Conservation (phyloP, 2,888 invertebrate species). For the Acrocyrtus sp. region DNA sequence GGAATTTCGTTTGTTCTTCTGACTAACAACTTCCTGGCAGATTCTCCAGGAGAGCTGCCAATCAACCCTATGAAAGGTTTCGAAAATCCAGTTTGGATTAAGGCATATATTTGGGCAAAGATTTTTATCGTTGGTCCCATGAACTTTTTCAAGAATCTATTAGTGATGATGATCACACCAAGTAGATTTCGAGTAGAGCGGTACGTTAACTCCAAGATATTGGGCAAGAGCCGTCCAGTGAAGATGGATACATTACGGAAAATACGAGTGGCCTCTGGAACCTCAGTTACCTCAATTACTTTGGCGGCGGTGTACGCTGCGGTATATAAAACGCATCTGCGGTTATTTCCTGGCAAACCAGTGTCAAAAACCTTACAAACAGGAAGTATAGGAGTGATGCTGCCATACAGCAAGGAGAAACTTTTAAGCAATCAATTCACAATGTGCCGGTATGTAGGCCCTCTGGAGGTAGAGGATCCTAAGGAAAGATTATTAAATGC, state of each 20-base stretch:
- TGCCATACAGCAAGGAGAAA: conserved; percentile 54
- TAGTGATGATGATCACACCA: conserved; percentile 33
- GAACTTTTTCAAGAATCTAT: conserved; percentile 47
- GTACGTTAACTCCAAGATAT: conserved; percentile 45
- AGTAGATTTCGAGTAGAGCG: conserved; percentile 43
- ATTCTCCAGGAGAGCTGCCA: conserved; percentile 48
- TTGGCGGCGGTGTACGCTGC: conserved; percentile 51
- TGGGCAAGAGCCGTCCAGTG: conserved; percentile 43
- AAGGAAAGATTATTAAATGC: conserved; percentile 42
- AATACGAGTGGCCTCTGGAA: conserved; percentile 46
- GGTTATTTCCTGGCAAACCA: conserved; percentile 35
- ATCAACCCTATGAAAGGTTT: conserved; percentile 57
- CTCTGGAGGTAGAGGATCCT: conserved; percentile 25
- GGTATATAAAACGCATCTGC: conserved; percentile 45
- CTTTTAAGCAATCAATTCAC: conserved; percentile 56
- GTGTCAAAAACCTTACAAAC: conserved; percentile 45
- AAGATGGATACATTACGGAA: conserved; percentile 47
- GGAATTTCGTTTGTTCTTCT: conserved; percentile 56
- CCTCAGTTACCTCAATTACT: conserved; percentile 55
- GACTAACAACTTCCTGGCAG: conserved; percentile 54
- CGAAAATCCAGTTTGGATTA: conserved; percentile 44
- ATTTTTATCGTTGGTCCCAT: conserved; percentile 54
- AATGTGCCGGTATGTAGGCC: conserved; percentile 50
- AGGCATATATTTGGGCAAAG: conserved; percentile 54
- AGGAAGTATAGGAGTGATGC: conserved; percentile 57